Evolutionary conservation across 2,113 vertebrate species (phyloP).

Genomic region (Proteles cristata): DNA sequence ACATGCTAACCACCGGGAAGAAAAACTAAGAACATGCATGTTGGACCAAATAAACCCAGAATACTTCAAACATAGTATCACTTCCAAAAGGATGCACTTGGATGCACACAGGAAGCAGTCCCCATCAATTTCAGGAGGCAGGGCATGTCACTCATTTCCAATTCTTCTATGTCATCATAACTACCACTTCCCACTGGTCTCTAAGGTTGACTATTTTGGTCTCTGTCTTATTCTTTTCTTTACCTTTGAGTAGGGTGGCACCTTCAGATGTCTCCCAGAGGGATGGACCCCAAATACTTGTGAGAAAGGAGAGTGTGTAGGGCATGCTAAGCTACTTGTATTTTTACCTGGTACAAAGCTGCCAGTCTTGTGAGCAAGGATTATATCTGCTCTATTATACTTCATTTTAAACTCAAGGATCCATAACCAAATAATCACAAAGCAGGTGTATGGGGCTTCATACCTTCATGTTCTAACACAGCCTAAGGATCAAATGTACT

Average conservation of each 20-base stretch:
- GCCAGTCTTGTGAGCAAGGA: not conserved
- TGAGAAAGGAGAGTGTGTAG: not conserved
- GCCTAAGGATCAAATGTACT: not conserved
- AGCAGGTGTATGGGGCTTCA: not conserved
- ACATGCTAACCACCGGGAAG: not conserved
- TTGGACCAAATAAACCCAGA: not conserved
- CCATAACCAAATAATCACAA: not conserved
- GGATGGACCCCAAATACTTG: not conserved
- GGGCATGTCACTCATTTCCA: not conserved
- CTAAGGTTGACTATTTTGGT: not conserved
- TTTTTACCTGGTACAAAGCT: not conserved
- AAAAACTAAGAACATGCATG: not conserved
- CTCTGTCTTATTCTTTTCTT: not conserved
- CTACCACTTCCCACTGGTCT: not conserved
- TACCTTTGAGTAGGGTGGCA: not conserved
- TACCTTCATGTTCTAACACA: not conserved
- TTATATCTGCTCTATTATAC: not conserved
- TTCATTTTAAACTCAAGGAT: not conserved
- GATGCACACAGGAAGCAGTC: not conserved
- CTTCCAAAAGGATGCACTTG: not conserved
- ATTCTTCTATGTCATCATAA: not conserved
- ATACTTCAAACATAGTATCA: not conserved
- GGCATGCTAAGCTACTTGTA: not conserved
- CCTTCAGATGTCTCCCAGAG: not conserved
- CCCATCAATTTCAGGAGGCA: not conserved